These are phyloP conservation scores for Leptobrachium leishanense DNA, from an alignment of 2,113 vertebrate species.

Conservation along the genomic window DNA sequence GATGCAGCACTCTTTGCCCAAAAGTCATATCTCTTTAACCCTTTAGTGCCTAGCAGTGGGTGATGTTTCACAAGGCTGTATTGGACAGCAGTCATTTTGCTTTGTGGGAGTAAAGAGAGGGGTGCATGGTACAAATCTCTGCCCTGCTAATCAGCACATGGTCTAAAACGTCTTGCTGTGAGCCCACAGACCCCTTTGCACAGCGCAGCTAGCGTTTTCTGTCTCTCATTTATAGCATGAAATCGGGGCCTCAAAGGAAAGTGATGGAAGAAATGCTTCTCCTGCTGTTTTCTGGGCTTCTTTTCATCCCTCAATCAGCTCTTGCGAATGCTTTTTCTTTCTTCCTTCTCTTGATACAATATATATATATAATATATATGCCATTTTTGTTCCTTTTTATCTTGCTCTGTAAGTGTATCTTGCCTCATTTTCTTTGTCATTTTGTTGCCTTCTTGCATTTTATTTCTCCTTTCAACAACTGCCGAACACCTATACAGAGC, in stretches of 20 bases:
- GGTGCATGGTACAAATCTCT: conserved; percentile 35
- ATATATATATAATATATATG: too few species aligned
- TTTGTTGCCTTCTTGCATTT: too few species aligned
- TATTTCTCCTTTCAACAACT: too few species aligned
- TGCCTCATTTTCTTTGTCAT: too few species aligned
- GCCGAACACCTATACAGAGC: too few species aligned
- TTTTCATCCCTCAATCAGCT: neutral
- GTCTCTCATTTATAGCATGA: conserved; percentile 20
- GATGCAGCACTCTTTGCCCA: neutral
- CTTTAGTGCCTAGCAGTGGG: too few species aligned
- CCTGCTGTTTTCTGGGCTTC: conserved; percentile 2
- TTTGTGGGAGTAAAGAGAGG: conserved; percentile 13
- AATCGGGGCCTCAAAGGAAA: conserved; percentile 28
- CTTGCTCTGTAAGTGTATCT: too few species aligned
- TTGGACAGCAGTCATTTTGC: conserved; percentile 3
- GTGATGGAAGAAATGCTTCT: conserved; percentile 8
- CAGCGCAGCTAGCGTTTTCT: conserved; percentile 16
- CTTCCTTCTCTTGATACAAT: neutral
- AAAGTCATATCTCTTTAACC: too few species aligned
- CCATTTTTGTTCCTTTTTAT: too few species aligned
- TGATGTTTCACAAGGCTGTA: neutral
- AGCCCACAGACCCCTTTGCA: conserved; percentile 18
- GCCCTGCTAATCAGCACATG: conserved; percentile 16
- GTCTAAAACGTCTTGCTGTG: conserved; percentile 22
- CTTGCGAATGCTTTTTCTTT: neutral